A percentile compares a stretch with the other conserved stretches of the same genome.
phyloP scores from a whole-genome alignment of 1,140 invertebrate species.

The Sinonovacula constricta region DNA sequence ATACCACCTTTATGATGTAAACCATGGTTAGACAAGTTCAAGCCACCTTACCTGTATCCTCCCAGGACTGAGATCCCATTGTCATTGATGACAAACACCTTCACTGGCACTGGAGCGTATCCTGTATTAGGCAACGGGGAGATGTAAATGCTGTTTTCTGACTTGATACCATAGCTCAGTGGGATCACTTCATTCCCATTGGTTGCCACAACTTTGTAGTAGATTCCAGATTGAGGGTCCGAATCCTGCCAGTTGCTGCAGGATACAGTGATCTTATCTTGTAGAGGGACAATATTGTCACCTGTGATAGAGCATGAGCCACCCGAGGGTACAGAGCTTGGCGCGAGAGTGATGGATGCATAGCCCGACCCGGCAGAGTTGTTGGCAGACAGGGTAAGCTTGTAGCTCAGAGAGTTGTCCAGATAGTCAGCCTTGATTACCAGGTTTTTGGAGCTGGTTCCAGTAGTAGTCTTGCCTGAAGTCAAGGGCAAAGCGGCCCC shows the following conservation, averaged over 20 bases:
- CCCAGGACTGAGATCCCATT: constrained; percentile 51
- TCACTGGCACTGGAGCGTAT: constrained; percentile 49
- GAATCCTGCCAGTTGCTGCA: constrained; percentile 63
- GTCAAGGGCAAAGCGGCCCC: constrained; percentile 26
- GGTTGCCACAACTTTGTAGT: constrained; percentile 61
- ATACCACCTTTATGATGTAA: too few relatives aligned
- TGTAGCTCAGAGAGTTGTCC: constrained; percentile 51
- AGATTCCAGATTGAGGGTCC: constrained; percentile 53
- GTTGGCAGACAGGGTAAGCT: constrained; percentile 55
- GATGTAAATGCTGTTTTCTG: constrained; percentile 55
- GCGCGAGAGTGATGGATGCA: constrained; percentile 32
- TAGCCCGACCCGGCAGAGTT: constrained; percentile 17
- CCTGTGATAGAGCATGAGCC: constrained; percentile 54
- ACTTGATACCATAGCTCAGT: constrained; percentile 61
- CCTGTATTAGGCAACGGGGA: constrained; percentile 53
- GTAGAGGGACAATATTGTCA: constrained; percentile 52
- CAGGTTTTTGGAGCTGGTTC: constrained; percentile 54
- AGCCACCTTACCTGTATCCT: too few relatives aligned
- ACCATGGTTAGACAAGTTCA: too few relatives aligned
- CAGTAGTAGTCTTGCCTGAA: constrained; percentile 47
- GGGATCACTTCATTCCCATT: constrained; percentile 27
- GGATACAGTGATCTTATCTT: constrained; percentile 43
- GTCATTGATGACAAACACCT: constrained; percentile 65
- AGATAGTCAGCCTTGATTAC: constrained; percentile 54
- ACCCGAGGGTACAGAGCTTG: constrained; percentile 59